A percentile compares a stretch with the other conserved stretches of the same genome.
phyloP scores from a whole-genome alignment of 1,140 invertebrate genomes.

The Pogonus chalceus region DNA sequence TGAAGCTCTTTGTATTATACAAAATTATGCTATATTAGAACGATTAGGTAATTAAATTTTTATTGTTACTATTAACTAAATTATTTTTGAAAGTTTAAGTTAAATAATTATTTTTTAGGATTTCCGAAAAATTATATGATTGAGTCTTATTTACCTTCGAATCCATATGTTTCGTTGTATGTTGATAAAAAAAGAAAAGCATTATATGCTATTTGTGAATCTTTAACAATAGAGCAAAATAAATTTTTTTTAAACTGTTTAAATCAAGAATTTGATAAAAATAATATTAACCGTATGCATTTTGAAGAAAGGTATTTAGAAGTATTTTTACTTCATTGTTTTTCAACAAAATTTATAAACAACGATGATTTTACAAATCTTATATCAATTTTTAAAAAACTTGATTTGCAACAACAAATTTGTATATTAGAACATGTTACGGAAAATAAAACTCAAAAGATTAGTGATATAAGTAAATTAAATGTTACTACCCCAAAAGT shows the following conservation, averaged over 20 bases:
- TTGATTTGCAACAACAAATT: constrained; percentile 18
- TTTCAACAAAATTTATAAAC: constrained; percentile 17
- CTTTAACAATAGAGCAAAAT: constrained; percentile 15
- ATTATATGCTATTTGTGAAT: constrained; percentile 22
- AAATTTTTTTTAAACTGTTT: constrained; percentile 17
- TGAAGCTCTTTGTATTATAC: constrained; percentile 25
- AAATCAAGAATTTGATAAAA: constrained; percentile 13
- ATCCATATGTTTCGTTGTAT: constrained; percentile 6
- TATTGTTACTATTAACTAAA: constrained; percentile 6
- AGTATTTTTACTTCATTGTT: constrained; percentile 24
- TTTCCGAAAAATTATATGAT: constrained; percentile 18
- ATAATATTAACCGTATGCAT: constrained; percentile 10
- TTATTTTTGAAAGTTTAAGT: background rate
- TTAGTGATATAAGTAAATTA: constrained; percentile 1
- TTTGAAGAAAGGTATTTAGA: constrained; percentile 19
- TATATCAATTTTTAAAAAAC: constrained; percentile 18
- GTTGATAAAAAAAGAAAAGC: constrained; percentile 21
- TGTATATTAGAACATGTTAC: constrained; percentile 12
- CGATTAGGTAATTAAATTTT: constrained; percentile 17
- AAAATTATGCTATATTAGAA: constrained; percentile 23
- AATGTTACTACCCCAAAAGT: too few relatives aligned
- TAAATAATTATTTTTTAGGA: constrained; percentile 16
- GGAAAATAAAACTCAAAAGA: constrained; percentile 6
- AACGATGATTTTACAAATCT: constrained; percentile 18
- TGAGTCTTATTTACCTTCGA: constrained; percentile 17